These are phyloP conservation scores for Bujurquina vittata DNA, from an alignment of 2,113 vertebrate genomes.

Conservation along the genomic window DNA sequence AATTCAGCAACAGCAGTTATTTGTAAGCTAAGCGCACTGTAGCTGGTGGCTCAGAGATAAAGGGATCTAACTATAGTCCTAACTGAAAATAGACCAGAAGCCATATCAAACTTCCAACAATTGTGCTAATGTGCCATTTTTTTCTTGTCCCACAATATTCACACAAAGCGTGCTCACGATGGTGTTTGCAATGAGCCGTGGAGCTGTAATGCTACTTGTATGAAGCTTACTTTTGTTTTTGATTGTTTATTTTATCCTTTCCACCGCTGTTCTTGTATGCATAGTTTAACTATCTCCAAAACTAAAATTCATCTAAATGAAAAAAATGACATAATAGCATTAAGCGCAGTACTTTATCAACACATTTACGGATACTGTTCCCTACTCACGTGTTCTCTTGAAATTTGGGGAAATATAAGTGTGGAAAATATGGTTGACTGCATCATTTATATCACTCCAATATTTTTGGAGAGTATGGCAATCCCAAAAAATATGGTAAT, in stretches of 20 bases:
- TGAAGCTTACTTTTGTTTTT: not conserved
- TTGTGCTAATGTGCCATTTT: not conserved
- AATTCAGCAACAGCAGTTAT: constrained; percentile 26
- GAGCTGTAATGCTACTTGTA: not conserved
- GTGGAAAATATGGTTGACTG: no score
- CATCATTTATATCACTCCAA: no score
- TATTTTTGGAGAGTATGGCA: no score
- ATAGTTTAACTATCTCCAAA: not conserved
- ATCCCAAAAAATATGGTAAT: no score
- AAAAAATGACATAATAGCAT: not conserved
- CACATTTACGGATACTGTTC: fast-evolving
- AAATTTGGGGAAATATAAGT: no score
- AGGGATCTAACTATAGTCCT: not conserved
- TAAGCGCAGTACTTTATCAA: not conserved
- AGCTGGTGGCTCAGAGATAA: not conserved
- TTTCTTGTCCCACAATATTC: not conserved
- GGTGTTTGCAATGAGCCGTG: not conserved
- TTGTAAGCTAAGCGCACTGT: not conserved
- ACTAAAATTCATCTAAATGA: not conserved
- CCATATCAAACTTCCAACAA: not conserved
- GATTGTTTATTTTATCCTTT: not conserved
- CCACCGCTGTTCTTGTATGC: no score
- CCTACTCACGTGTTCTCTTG: not conserved
- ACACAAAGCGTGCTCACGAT: not conserved
- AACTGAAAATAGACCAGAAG: not conserved